Percentiles rank a stretch among this genome's conserved stretches.
Evolutionary conservation across 2,113 vertebrate species (phyloP).

Genomic region (Oryzias javanicus): DNA sequence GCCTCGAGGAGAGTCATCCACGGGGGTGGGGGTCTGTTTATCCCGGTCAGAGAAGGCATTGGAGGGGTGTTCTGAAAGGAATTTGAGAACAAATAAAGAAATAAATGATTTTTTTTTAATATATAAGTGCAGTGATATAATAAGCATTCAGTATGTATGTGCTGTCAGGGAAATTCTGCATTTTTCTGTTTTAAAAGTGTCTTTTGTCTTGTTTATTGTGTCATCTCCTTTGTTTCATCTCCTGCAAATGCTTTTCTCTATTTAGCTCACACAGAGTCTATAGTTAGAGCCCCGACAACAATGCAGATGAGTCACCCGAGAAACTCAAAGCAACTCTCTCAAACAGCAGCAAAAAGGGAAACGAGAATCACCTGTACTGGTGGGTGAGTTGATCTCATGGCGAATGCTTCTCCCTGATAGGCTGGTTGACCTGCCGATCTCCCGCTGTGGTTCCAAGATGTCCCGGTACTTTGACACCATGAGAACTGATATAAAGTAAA

Average conservation of each 20-base stretch:
- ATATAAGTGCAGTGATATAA: neutral
- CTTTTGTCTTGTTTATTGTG: no score
- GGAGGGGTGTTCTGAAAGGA: slow-evolving; percentile 84
- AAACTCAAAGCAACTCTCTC: slow-evolving; percentile 1
- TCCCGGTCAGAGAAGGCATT: slow-evolving; percentile 84
- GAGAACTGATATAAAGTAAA: slow-evolving; percentile 98
- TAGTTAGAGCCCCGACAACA: no score
- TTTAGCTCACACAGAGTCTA: no score
- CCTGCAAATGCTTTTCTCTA: no score
- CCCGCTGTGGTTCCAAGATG: slow-evolving; percentile 95
- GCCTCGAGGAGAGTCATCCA: slow-evolving; percentile 87
- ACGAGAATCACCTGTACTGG: slow-evolving; percentile 89
- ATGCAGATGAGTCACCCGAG: slow-evolving; percentile 20
- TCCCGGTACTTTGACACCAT: slow-evolving; percentile 99
- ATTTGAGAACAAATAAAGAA: slow-evolving; percentile 14
- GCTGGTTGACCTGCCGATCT: slow-evolving; percentile 90
- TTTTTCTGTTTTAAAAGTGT: slow-evolving; percentile 8
- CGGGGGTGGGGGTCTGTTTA: slow-evolving; percentile 86
- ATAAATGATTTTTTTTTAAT: neutral
- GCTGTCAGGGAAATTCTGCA: slow-evolving; percentile 9
- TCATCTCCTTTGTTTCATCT: no score
- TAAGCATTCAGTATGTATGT: neutral
- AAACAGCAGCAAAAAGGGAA: slow-evolving; percentile 1
- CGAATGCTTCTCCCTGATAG: slow-evolving; percentile 93
- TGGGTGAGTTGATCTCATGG: slow-evolving; percentile 98